phyloP scores from a whole-genome alignment of 1,140 invertebrate genomes.

The Brachionus rubens region DNA sequence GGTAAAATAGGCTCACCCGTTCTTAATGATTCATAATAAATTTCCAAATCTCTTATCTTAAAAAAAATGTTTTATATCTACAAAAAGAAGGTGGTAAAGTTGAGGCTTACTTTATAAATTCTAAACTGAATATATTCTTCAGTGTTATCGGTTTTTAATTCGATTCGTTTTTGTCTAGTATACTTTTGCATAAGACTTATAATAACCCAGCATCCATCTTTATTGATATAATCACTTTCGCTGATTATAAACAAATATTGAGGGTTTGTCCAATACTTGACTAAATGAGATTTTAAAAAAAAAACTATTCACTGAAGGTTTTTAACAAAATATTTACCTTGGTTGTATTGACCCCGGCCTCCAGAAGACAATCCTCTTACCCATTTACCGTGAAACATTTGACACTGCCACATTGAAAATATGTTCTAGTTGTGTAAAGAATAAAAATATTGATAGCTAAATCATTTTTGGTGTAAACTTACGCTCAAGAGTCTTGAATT shows the following conservation, averaged over 20 bases:
- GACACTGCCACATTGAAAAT: conserved; percentile 38
- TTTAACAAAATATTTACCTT: background rate
- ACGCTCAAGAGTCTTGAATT: background rate
- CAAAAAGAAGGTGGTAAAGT: background rate
- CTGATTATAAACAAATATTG: conserved; percentile 40
- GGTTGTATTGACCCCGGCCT: conserved; percentile 34
- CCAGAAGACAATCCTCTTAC: conserved; percentile 9
- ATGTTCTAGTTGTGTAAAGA: conserved; percentile 4
- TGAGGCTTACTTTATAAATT: conserved; percentile 25
- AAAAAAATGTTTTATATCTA: background rate
- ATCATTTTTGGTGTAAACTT: background rate
- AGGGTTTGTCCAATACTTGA: conserved; percentile 42
- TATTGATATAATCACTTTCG: background rate
- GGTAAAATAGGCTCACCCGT: background rate
- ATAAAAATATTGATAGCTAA: background rate
- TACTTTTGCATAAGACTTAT: conserved; percentile 42
- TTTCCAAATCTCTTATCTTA: conserved; percentile 2
- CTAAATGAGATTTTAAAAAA: conserved; percentile 6
- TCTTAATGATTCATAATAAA: background rate
- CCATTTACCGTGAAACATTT: conserved; percentile 46
- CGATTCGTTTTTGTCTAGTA: conserved; percentile 40
- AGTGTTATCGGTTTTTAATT: background rate
- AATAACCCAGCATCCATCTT: conserved; percentile 23
- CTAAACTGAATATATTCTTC: conserved; percentile 47
- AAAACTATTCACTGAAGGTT: background rate